phyloP scores from a whole-genome alignment of 2,797 vertebrate species.

The Brachyrhaphis roseni region DNA sequence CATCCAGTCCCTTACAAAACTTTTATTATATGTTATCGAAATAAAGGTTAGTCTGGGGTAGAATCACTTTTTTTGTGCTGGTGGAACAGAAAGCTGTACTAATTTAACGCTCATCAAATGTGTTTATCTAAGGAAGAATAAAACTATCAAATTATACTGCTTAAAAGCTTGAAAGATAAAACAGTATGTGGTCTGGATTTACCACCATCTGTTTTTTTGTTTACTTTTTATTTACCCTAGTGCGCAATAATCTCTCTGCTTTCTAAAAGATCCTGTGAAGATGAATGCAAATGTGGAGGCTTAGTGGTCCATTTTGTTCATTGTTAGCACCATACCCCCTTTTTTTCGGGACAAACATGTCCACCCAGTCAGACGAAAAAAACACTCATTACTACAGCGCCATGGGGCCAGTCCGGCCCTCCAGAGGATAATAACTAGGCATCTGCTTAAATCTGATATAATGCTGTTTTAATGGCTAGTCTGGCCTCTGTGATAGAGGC shows the following conservation, averaged over 20 bases:
- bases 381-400: slow-evolving; percentile 80
- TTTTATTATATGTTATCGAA: neutral
- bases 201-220: neutral
- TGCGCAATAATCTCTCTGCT: slow-evolving; percentile 31
- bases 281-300: slow-evolving; percentile 42
- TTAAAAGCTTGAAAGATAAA: slow-evolving; percentile 30
- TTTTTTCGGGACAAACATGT: slow-evolving; percentile 76
- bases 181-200: slow-evolving; percentile 48
- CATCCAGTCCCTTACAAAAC: neutral
- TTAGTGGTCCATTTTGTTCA: slow-evolving; percentile 35
- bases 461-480: slow-evolving; percentile 53
- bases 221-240: slow-evolving; percentile 41
- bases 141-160: slow-evolving; percentile 37
- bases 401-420: slow-evolving; percentile 65
- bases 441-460: slow-evolving; percentile 79
- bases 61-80: neutral
- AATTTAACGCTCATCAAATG: slow-evolving; percentile 18
- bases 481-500: slow-evolving; percentile 50
- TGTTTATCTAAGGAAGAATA: slow-evolving; percentile 32
- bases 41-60: neutral
- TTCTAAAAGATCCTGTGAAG: slow-evolving; percentile 55
- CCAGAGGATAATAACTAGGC: slow-evolving; percentile 75
- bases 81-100: neutral
- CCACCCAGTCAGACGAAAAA: slow-evolving; percentile 78
- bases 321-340: slow-evolving; percentile 12